Conservation (phyloP, 2,113 vertebrate genomes). For the Chlorodrepanis virens region DNA sequence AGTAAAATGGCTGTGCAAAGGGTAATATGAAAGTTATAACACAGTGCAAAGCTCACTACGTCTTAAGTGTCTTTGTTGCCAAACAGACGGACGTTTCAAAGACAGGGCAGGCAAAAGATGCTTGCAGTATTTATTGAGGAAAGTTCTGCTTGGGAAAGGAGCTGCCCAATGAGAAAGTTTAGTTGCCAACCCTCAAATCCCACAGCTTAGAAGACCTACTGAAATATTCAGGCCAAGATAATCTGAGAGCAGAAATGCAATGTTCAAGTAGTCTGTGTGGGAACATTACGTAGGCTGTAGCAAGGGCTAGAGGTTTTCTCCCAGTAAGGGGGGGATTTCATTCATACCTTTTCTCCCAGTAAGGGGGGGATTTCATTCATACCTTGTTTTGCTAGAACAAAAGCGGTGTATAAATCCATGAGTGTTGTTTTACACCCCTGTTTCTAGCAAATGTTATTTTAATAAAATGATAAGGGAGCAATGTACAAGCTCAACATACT, state of each 20-base stretch:
- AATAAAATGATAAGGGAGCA: neutral
- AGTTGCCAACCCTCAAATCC: neutral
- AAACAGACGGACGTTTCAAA: neutral
- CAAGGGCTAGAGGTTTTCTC: neutral
- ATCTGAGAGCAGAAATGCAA: neutral
- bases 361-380: neutral
- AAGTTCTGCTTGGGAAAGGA: neutral
- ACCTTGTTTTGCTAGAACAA: neutral
- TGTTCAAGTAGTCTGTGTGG: neutral
- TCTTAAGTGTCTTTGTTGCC: slow-evolving; percentile 41
- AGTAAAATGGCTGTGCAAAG: slow-evolving; percentile 74
- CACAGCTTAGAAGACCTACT: neutral
- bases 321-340: neutral
- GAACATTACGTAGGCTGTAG: neutral
- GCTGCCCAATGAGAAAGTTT: neutral
- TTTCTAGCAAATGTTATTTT: neutral
- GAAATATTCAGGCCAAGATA: neutral
- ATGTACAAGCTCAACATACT: neutral
- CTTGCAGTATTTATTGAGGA: neutral
- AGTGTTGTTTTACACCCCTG: neutral
- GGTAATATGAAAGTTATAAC: slow-evolving; percentile 74
- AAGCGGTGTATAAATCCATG: neutral
- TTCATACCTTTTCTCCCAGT: neutral
- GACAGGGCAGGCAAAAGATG: neutral
- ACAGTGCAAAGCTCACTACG: slow-evolving; percentile 58